A percentile compares a stretch with the other conserved stretches of the same genome.
Conservation (phyloP, 1,140 invertebrate species). For the Trypoxylus dichotomus region DNA sequence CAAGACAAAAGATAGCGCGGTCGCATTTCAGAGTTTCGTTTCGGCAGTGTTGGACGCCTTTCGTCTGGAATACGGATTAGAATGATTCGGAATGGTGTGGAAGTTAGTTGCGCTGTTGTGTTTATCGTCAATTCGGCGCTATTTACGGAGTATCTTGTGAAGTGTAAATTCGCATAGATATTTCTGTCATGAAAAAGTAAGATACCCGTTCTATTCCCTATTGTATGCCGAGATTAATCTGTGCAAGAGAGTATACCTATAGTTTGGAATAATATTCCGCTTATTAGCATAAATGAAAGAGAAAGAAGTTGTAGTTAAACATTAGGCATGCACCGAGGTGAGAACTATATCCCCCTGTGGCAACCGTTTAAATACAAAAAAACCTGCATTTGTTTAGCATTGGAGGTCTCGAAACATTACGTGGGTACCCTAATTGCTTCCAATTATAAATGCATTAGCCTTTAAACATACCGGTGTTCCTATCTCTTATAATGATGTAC, state of each 20-base stretch:
- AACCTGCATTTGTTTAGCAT: background rate
- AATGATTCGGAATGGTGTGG: background rate
- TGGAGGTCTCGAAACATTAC: background rate
- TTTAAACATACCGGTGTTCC: background rate
- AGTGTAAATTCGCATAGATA: too few relatives aligned
- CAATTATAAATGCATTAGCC: conserved; percentile 22
- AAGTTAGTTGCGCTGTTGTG: background rate
- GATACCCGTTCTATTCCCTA: too few relatives aligned
- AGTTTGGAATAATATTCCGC: too few relatives aligned
- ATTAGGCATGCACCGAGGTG: too few relatives aligned
- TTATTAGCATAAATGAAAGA: too few relatives aligned
- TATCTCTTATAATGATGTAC: background rate
- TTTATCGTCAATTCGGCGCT: background rate
- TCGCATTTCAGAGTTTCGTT: conserved; percentile 6
- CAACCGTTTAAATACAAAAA: background rate
- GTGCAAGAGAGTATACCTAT: too few relatives aligned
- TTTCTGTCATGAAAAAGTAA: too few relatives aligned
- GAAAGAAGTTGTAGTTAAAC: too few relatives aligned
- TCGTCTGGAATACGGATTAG: background rate
- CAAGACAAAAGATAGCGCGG: background rate
- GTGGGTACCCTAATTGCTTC: background rate
- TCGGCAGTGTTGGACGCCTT: background rate
- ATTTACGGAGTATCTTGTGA: too few relatives aligned
- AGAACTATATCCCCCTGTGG: background rate
- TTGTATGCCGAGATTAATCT: too few relatives aligned